Evolutionary conservation across 35 echinoderm and acorn worm genomes (phyloP).

Genomic region (Ptychodera flava): DNA sequence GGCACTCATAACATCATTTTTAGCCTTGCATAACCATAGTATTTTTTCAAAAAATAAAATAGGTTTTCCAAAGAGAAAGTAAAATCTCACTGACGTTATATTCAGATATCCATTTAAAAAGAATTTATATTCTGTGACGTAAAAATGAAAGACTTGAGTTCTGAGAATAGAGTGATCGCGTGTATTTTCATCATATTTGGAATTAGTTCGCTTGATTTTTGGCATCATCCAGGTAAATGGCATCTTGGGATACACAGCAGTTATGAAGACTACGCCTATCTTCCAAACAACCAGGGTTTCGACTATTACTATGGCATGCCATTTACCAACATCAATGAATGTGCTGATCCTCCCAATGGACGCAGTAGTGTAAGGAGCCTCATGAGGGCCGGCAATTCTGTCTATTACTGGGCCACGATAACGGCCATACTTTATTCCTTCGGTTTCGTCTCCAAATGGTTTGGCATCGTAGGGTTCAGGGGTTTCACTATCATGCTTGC

Average conservation of each 20-base stretch:
- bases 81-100: no score
- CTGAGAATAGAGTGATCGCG: no score
- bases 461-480: background rate
- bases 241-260: conserved; percentile 79
- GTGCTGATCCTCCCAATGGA: conserved; percentile 11
- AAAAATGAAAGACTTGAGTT: no score
- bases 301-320: conserved; percentile 95
- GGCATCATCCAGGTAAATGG: conserved; percentile 99
- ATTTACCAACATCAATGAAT: conserved; percentile 89
- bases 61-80: no score
- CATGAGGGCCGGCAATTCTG: background rate
- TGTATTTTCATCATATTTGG: no score
- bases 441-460: background rate
- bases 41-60: no score
- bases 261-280: conserved; percentile 39
- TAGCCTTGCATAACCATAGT: no score
- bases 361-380: background rate
- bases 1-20: no score
- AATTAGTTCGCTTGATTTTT: no score
- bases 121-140: no score
- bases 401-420: background rate
- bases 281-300: conserved; percentile 89
- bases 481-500: background rate
- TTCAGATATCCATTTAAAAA: no score
- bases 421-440: background rate